Percentiles rank a stretch among this genome's conserved stretches.
Evolutionary conservation across 2,888 invertebrate species (phyloP).

Genomic region (Bhutanitis thaidina): DNA sequence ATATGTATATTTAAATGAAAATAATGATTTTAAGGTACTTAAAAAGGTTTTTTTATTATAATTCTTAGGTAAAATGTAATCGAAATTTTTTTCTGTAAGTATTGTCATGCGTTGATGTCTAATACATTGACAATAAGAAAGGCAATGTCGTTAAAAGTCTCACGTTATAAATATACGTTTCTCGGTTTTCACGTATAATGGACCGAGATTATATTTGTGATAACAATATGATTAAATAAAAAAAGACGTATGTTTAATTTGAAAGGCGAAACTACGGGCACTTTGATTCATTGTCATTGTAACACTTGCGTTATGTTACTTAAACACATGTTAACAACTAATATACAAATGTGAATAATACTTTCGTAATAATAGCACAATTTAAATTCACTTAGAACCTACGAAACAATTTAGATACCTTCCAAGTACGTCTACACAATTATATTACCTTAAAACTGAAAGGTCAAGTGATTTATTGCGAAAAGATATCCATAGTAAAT

Average conservation of each 20-base stretch:
- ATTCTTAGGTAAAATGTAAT: too few species aligned
- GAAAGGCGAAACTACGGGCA: neutral
- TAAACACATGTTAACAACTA: too few species aligned
- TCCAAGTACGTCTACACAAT: conserved; percentile 2
- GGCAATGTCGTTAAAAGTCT: neutral
- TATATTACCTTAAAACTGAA: conserved; percentile 13
- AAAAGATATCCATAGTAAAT: neutral
- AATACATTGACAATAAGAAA: conserved; percentile 33
- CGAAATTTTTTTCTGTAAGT: neutral
- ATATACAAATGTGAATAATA: conserved; percentile 6
- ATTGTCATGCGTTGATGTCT: conserved; percentile 58
- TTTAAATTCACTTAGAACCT: conserved; percentile 5
- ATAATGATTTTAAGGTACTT: too few species aligned
- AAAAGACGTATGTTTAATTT: neutral
- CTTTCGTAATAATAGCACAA: conserved; percentile 3
- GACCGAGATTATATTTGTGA: too few species aligned
- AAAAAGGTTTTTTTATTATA: too few species aligned
- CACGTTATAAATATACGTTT: too few species aligned
- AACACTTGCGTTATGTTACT: conserved; percentile 1
- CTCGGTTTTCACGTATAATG: too few species aligned
- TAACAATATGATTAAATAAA: too few species aligned
- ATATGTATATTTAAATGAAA: too few species aligned
- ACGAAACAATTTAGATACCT: conserved; percentile 10
- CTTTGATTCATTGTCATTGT: neutral
- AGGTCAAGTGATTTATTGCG: conserved; percentile 5